A percentile compares a stretch with the other conserved stretches of the same genome.
phyloP scores from a whole-genome alignment of 2,797 vertebrate genomes.

The Coluber constrictor region DNA sequence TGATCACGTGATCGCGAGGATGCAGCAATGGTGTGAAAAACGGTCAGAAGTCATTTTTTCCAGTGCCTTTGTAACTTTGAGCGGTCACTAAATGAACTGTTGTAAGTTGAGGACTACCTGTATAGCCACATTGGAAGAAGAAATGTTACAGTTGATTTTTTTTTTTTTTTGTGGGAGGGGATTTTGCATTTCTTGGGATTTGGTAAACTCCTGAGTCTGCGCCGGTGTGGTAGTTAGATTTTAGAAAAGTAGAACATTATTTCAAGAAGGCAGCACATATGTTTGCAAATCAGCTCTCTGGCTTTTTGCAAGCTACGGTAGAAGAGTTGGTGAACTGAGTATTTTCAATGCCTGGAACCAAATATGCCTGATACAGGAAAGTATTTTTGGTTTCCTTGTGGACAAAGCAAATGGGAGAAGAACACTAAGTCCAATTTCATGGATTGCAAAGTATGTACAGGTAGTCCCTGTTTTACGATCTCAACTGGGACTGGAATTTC shows the following conservation, averaged over 20 bases:
- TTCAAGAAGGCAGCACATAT: neutral
- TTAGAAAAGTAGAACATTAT: neutral
- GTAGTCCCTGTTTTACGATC: neutral
- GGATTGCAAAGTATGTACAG: neutral
- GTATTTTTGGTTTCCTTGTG: neutral
- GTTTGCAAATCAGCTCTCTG: neutral
- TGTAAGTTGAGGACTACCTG: neutral
- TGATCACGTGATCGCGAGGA: neutral
- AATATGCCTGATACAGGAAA: neutral
- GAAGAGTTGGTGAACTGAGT: neutral
- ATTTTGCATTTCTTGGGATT: neutral
- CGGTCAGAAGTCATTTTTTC: neutral
- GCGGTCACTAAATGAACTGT: neutral
- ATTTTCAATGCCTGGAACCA: neutral
- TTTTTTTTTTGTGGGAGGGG: neutral
- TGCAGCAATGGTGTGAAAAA: neutral
- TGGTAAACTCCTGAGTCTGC: neutral
- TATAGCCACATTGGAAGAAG: neutral
- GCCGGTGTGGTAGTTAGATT: neutral
- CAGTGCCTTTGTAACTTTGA: neutral
- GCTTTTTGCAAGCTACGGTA: neutral
- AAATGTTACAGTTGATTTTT: neutral
- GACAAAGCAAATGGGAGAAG: neutral
- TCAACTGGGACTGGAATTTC: neutral
- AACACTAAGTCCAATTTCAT: neutral